Evolutionary conservation across 2,888 invertebrate genomes (phyloP), one percentile per base, ranked within the genome.

Genomic region (Lordiphosa andalusiaca): DNA sequence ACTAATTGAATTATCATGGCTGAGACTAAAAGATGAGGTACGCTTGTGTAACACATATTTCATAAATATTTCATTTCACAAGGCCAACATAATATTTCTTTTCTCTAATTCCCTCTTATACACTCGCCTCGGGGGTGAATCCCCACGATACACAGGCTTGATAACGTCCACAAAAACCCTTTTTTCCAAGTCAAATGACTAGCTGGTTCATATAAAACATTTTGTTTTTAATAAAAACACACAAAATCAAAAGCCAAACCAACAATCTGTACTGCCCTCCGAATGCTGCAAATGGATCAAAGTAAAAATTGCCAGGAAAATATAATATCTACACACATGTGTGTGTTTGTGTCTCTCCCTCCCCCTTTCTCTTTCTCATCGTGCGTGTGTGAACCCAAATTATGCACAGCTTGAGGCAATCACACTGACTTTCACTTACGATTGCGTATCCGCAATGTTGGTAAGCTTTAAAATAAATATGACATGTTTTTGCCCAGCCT

Each of bases 371-470:
- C 6, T 40, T 30, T 21, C 23, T 51, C 42, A 44, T 49, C 35
- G 12, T 37, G 19, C 19, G 25, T n/a, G 16, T 19, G n/a, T 16
- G 60, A 65, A 75, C 70, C 70, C 53, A 73, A 80, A 80, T 80
- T 80, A 82, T 82, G 75, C 74, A 84, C 62, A 70, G 84, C 80
- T 82, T 56, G 64, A 65, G 75, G 84, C 70, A 46, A 41, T 49
- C 53, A 42, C 62, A 67, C 65, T 59, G 80, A 65, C 73, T 76
- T 71, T 81, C 69, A 76, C 73, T 77, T 73, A 68, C 68, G 73
- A 81, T 73, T 73, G 82, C 71, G 77, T 84, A 81, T 84, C 67
- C 77, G 84, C 77, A 76, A 61, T 61, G 81, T 67, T 76, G 81
- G 36, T 9, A 58, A 60, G 53, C 55, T 73, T 55, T 64, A 52